A percentile compares a stretch with the other conserved stretches of the same genome.
These are phyloP conservation scores for Psococerastis gibbosa DNA, from an alignment of 2,888 invertebrate species.

Conservation along the genomic window DNA sequence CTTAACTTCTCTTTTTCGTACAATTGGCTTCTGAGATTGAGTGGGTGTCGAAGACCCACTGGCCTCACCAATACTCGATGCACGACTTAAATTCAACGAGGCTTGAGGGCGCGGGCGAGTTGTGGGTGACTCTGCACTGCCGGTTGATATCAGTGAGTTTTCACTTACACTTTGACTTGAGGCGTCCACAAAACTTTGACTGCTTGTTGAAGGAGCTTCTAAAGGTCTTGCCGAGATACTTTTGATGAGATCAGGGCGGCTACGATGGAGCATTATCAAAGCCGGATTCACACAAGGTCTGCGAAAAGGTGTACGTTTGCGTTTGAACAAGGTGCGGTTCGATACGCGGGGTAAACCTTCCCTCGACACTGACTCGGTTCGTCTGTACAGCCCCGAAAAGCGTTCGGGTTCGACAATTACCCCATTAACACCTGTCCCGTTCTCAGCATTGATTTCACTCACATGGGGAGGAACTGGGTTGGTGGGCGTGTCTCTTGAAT, in stretches of 20 bases:
- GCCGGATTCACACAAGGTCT: not conserved
- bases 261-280: conserved; percentile 8
- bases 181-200: conserved; percentile 1
- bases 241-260: conserved; percentile 8
- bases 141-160: not conserved
- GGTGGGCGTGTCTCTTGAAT: no score
- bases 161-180: conserved; percentile 3
- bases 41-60: conserved; percentile 8
- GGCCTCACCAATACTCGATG: conserved; percentile 3
- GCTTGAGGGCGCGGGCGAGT: not conserved
- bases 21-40: not conserved
- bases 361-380: not conserved
- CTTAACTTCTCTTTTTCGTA: conserved; percentile 14
- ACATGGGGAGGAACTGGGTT: not conserved
- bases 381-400: not conserved
- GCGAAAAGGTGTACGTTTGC: not conserved
- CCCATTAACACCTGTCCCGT: conserved; percentile 6
- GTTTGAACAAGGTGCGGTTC: not conserved
- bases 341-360: not conserved
- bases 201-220: conserved; percentile 6
- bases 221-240: not conserved
- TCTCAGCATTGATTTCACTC: conserved; percentile 9
- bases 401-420: conserved; percentile 1
- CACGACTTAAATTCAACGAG: not conserved
- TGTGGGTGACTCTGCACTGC: conserved; percentile 1